Percentiles rank a stretch among this genome's conserved stretches.
Evolutionary conservation across 2,888 invertebrate species (phyloP).

Genomic region (Quadriops clusia): DNA sequence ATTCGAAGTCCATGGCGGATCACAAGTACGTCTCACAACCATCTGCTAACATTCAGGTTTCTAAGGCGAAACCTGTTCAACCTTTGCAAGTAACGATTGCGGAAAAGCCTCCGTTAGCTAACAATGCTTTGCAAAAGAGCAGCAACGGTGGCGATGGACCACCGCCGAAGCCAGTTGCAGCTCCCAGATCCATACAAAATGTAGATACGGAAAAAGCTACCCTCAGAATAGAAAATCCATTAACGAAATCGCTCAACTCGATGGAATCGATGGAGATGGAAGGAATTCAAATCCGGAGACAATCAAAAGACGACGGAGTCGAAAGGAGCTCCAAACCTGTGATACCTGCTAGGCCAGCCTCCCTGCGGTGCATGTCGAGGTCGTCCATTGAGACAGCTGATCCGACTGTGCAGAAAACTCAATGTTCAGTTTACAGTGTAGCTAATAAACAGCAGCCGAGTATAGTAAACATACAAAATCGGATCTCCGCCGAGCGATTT

Average conservation of each 20-base stretch:
- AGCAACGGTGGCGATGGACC: slow-evolving; percentile 9
- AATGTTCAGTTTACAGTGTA: slow-evolving; percentile 51
- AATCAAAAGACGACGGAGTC: slow-evolving; percentile 28
- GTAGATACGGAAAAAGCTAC: slow-evolving; percentile 17
- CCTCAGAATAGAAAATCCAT: slow-evolving; percentile 15
- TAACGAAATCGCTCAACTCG: slow-evolving; percentile 23
- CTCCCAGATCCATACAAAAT: slow-evolving; percentile 37
- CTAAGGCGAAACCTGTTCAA: slow-evolving; percentile 28
- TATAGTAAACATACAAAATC: slow-evolving; percentile 38
- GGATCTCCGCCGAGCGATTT: slow-evolving; percentile 23
- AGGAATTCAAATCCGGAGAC: slow-evolving; percentile 43
- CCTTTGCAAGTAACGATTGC: slow-evolving; percentile 39
- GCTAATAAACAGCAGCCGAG: slow-evolving; percentile 63
- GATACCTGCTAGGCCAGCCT: slow-evolving; percentile 68
- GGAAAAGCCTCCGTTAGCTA: slow-evolving; percentile 37
- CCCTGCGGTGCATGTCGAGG: slow-evolving; percentile 36
- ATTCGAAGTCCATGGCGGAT: slow-evolving; percentile 34
- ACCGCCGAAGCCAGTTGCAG: slow-evolving; percentile 37
- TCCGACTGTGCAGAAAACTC: slow-evolving; percentile 49
- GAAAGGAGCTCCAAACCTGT: slow-evolving; percentile 56
- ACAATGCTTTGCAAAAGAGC: slow-evolving; percentile 33
- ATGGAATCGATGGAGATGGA: slow-evolving; percentile 25
- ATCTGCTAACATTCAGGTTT: slow-evolving; percentile 17
- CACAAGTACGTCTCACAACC: slow-evolving; percentile 20
- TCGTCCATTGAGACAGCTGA: slow-evolving; percentile 45